Percentiles rank a stretch among this genome's conserved stretches.
Evolutionary conservation across 2,113 vertebrate genomes (phyloP).

Genomic region (Odocoileus virginianus): DNA sequence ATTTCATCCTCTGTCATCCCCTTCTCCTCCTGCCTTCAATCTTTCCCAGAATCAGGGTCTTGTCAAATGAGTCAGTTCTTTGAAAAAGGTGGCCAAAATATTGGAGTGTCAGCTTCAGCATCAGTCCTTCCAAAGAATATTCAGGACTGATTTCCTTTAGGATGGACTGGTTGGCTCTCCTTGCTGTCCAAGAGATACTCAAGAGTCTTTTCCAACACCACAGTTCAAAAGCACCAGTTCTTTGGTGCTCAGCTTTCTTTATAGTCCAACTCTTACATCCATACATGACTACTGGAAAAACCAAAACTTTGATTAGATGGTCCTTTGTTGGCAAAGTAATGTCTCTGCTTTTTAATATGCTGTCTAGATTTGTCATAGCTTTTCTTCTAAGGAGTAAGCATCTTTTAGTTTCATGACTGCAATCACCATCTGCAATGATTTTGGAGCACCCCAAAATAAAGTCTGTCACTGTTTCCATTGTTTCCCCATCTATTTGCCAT

Average conservation of each 20-base stretch:
- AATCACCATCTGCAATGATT: neutral
- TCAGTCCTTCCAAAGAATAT: neutral
- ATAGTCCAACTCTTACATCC: neutral
- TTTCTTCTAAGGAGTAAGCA: neutral
- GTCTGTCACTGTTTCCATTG: neutral
- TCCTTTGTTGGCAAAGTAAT: neutral
- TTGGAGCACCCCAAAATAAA: neutral
- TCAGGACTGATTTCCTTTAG: neutral
- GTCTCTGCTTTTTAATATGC: neutral
- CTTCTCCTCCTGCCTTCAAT: neutral
- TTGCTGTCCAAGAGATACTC: neutral
- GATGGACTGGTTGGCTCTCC: neutral
- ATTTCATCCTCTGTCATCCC: neutral
- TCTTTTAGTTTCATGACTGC: neutral
- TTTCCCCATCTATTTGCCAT: neutral
- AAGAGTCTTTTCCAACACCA: neutral
- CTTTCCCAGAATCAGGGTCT: neutral
- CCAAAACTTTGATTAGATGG: neutral
- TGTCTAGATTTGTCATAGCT: neutral
- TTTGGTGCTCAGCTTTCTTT: rapidly evolving
- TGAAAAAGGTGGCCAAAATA: neutral
- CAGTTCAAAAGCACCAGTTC: neutral
- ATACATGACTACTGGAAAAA: neutral
- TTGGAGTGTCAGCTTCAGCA: neutral
- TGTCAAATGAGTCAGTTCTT: neutral